A percentile compares a stretch with the other conserved stretches of the same genome.
Evolutionary conservation across 2,888 invertebrate species (phyloP).

Genomic region (Tetrapedia diversipes): DNA sequence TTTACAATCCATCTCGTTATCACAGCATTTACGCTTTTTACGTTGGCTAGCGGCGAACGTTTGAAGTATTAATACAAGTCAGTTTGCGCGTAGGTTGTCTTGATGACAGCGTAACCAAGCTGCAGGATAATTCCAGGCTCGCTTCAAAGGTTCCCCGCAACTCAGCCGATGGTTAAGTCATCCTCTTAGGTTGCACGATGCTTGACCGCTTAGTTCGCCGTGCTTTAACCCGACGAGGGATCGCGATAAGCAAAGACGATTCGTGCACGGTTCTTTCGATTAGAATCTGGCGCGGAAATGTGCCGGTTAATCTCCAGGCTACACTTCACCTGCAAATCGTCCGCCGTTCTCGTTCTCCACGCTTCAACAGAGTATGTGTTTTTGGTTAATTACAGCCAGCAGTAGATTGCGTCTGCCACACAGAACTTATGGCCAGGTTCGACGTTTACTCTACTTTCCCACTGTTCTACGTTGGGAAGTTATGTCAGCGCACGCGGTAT

Average conservation of each 20-base stretch:
- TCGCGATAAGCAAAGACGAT: neutral
- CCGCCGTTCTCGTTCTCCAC: neutral
- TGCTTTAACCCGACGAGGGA: too few relatives aligned
- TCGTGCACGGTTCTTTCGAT: neutral
- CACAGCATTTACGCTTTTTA: too few relatives aligned
- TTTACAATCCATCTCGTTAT: too few relatives aligned
- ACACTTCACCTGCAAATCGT: too few relatives aligned
- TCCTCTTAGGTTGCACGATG: neutral
- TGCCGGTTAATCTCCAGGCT: too few relatives aligned
- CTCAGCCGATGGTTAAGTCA: neutral
- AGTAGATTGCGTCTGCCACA: slow-evolving; percentile 56
- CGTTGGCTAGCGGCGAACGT: too few relatives aligned
- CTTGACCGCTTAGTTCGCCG: neutral
- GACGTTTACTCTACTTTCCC: slow-evolving; percentile 9
- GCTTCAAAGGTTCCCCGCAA: too few relatives aligned
- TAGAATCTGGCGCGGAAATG: neutral
- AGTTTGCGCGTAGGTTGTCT: neutral
- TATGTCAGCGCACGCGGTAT: neutral
- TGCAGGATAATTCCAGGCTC: neutral
- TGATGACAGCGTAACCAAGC: neutral
- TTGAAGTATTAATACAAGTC: too few relatives aligned
- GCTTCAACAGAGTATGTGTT: slow-evolving; percentile 14
- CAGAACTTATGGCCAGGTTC: neutral
- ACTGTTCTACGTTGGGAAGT: neutral
- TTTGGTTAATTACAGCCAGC: slow-evolving; percentile 37